Evolutionary conservation across 1,140 invertebrate species (phyloP), one percentile per base, ranked within the genome.

Genomic region (Mycetomoellerius zeteki): DNA sequence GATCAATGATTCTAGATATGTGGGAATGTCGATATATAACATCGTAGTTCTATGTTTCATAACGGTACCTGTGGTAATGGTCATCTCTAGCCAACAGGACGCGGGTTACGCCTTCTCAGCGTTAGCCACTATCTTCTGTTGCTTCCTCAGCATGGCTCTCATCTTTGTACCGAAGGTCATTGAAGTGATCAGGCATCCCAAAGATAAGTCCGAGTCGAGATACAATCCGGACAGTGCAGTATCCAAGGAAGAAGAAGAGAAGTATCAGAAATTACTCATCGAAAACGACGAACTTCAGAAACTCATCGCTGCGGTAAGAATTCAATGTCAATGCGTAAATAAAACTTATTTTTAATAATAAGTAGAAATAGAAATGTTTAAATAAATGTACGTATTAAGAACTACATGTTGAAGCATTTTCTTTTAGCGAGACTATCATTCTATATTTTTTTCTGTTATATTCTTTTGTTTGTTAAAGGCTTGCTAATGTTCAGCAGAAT

Each of bases 1-100:
- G 93, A 98, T 98, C 91, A 98, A 98, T 95, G 99, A 99, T 96
- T 99, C 99, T 0, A 96, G 99, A 92, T 99, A 99, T 95, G 99
- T 99, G 14, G 99, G 99, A 88, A 99, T 99, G 98, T 99, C 99
- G 90, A 99, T 99, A 93, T 99, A 99, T 96, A 99, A 99, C 95
- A 99, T 99, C 67, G 99, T 99, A 80, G 98, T 99, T 33, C 96
- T 99, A 16, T 99, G 99, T 94, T 95, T 99, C 78, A 99, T 99
- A 93, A 99, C 99, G 12, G 99, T 98, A 16, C 99, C 99, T 0
- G 99, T 99, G 54, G 98, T 98, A 14, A 97, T 99, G 96, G 98
- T 99, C 19, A 99, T 99, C 87, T 98, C 98, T 75, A 98, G 98
- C 87, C 99, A 99, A 93, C 98, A 99, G 94, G 98, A 99, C 95